Conservation (phyloP, 2,888 invertebrate species). For the Cephus pygmeus region DNA sequence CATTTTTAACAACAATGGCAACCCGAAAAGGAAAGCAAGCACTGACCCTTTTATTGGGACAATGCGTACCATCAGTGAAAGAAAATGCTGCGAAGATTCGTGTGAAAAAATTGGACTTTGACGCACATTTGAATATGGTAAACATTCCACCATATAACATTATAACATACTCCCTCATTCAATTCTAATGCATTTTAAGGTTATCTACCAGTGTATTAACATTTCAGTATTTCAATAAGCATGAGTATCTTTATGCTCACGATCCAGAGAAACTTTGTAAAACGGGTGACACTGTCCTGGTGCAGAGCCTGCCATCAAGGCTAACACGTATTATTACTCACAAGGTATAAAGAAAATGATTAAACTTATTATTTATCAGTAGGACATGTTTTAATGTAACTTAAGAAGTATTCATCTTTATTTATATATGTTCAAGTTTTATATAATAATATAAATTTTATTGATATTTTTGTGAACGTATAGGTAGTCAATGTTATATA, state of each 20-base stretch:
- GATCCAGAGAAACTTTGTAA: conserved; percentile 84
- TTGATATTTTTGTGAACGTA: neutral
- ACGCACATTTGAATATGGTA: conserved; percentile 84
- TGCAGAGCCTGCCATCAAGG: conserved; percentile 78
- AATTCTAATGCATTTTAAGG: conserved; percentile 30
- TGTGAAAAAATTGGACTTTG: conserved; percentile 79
- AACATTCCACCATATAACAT: conserved; percentile 37
- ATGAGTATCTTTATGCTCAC: conserved; percentile 79
- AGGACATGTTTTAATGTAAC: neutral
- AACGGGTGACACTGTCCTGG: conserved; percentile 84
- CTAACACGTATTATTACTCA: conserved; percentile 83
- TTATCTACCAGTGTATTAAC: conserved; percentile 31
- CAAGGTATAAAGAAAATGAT: conserved; percentile 62
- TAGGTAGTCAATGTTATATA: conserved; percentile 80
- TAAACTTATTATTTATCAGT: neutral
- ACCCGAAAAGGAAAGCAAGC: conserved; percentile 10
- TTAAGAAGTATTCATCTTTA: neutral
- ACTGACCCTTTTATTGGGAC: conserved; percentile 71
- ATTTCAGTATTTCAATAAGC: conserved; percentile 82
- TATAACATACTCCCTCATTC: neutral
- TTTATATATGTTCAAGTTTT: neutral
- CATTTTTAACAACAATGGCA: neutral
- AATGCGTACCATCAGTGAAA: conserved; percentile 83
- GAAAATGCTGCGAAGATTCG: conserved; percentile 83
- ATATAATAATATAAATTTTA: neutral